These are phyloP conservation scores for Scalopus aquaticus DNA, from an alignment of 2,113 vertebrate species.

Conservation along the genomic window DNA sequence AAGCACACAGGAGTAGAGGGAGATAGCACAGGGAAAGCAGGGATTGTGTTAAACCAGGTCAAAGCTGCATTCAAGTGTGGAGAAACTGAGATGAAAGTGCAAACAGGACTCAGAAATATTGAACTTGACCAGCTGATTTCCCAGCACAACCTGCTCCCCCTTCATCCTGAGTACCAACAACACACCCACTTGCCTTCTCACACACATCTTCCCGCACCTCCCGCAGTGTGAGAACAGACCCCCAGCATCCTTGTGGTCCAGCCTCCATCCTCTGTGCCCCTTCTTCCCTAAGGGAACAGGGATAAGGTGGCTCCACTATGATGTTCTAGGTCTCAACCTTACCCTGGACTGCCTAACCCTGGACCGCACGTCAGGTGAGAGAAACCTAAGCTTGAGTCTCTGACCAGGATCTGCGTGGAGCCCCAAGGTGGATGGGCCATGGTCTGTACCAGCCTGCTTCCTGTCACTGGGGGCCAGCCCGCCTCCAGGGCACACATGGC, in stretches of 20 bases:
- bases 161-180: neutral
- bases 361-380: neutral
- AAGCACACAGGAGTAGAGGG: neutral
- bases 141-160: neutral
- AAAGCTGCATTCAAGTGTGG: neutral
- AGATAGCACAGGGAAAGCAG: neutral
- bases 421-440: fast-evolving
- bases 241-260: fast-evolving
- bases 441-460: neutral
- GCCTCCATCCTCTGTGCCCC: neutral
- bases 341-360: neutral
- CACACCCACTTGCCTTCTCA: neutral
- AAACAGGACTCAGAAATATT: neutral
- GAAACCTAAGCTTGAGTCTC: neutral
- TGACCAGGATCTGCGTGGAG: neutral
- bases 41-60: neutral
- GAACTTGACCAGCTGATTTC: neutral
- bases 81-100: neutral
- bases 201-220: no score
- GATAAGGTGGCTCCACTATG: neutral
- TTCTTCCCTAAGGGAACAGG: neutral
- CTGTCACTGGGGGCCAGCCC: neutral
- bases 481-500: neutral
- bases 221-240: fast-evolving
- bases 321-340: no score